These are phyloP conservation scores for Prunella fulvescens DNA, from an alignment of 2,113 vertebrate genomes.

Conservation along the genomic window DNA sequence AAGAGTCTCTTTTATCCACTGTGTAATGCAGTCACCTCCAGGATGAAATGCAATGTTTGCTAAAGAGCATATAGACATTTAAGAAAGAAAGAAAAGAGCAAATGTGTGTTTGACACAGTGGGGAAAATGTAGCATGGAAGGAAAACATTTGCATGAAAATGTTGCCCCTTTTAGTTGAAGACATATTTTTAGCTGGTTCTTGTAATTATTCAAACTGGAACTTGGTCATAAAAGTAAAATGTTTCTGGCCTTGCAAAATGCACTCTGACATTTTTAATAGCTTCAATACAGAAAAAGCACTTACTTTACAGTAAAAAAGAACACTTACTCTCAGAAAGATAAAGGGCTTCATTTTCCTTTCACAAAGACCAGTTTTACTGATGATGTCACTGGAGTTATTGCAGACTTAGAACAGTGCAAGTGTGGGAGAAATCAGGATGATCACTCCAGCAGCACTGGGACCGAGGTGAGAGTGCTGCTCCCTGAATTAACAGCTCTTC, in stretches of 20 bases:
- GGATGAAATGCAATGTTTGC: constrained; percentile 22
- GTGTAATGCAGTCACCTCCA: constrained; percentile 42
- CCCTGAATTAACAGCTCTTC: constrained; percentile 11
- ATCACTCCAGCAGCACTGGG: background rate
- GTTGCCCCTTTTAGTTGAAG: background rate
- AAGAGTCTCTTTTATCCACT: constrained; percentile 25
- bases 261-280: constrained; percentile 8
- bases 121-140: background rate
- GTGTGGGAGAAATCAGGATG: background rate
- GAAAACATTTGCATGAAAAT: background rate
- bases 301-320: background rate
- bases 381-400: background rate
- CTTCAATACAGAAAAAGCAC: background rate
- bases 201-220: constrained; percentile 20
- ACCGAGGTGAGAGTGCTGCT: background rate
- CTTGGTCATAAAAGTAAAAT: background rate
- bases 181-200: background rate
- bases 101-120: background rate
- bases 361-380: background rate
- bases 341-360: constrained; percentile 2
- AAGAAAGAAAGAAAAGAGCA: background rate
- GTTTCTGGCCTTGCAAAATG: background rate
- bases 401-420: background rate
- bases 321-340: background rate
- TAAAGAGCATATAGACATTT: background rate